Evolutionary conservation across 2,888 invertebrate genomes (phyloP).

Genomic region (Cotesia congregata): DNA sequence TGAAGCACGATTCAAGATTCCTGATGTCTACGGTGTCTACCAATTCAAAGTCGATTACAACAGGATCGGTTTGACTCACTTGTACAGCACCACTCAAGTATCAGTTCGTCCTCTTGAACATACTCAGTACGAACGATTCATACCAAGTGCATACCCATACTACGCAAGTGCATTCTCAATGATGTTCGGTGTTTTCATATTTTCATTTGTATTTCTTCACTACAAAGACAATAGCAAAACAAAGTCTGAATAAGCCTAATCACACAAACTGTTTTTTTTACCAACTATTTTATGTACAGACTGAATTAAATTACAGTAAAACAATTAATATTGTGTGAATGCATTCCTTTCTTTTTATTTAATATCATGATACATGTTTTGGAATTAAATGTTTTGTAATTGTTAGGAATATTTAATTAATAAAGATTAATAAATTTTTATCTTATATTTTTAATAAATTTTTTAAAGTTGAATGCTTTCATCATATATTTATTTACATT

Average conservation of each 20-base stretch:
- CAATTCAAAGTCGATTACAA: conserved; percentile 99
- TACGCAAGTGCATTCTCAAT: conserved; percentile 98
- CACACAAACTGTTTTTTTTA: neutral
- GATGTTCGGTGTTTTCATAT: conserved; percentile 97
- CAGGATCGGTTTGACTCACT: conserved; percentile 92
- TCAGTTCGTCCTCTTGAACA: conserved; percentile 97
- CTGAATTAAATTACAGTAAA: conserved; percentile 7
- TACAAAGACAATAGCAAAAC: conserved; percentile 86
- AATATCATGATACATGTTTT: neutral
- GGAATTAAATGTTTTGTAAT: neutral
- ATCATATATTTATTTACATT: too few species aligned
- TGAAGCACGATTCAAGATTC: conserved; percentile 92
- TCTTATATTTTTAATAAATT: neutral
- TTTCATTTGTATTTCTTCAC: conserved; percentile 96
- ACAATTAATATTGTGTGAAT: neutral
- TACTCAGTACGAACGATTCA: conserved; percentile 99
- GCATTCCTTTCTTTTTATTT: neutral
- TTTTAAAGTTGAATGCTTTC: too few species aligned
- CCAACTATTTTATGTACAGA: conserved; percentile 20
- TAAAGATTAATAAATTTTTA: neutral
- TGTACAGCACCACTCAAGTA: conserved; percentile 96
- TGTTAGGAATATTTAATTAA: neutral
- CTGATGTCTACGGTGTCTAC: conserved; percentile 99
- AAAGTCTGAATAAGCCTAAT: conserved; percentile 75
- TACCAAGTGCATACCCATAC: conserved; percentile 97